These are phyloP conservation scores for Bradynema listronoti DNA, from an alignment of 1,140 invertebrate genomes.

Conservation along the genomic window DNA sequence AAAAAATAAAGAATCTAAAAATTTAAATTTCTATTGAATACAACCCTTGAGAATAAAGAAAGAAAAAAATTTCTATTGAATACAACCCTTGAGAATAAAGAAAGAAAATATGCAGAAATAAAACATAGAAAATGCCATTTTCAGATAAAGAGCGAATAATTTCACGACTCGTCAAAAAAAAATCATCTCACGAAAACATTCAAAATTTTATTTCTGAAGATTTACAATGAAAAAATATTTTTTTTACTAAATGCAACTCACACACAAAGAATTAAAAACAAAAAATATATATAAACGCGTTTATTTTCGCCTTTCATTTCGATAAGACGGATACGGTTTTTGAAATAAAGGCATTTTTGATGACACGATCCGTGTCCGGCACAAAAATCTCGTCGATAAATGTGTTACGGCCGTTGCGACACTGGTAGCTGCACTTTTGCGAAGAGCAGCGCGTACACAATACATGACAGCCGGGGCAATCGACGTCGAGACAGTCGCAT, in stretches of 20 bases:
- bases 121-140: background rate
- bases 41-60: background rate
- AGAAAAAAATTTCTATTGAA: background rate
- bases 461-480: constrained; percentile 31
- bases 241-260: constrained; percentile 5
- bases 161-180: background rate
- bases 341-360: constrained; percentile 13
- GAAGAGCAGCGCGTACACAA: constrained; percentile 24
- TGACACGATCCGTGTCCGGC: background rate
- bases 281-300: constrained; percentile 14
- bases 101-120: background rate
- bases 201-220: too few species aligned
- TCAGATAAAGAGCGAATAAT: background rate
- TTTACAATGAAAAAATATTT: background rate
- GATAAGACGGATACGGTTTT: constrained; percentile 2
- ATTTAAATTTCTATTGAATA: too few species aligned
- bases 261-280: constrained; percentile 10
- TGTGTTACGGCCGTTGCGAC: constrained; percentile 13
- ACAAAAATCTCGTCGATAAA: constrained; percentile 9
- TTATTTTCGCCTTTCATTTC: background rate
- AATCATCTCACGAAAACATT: too few species aligned
- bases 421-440: constrained; percentile 25
- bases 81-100: background rate
- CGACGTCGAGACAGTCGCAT: constrained; percentile 31
- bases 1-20: too few species aligned